Percentiles rank a stretch among this genome's conserved stretches.
Conservation (phyloP, 2,888 invertebrate genomes). For the Pandemis heparana region DNA sequence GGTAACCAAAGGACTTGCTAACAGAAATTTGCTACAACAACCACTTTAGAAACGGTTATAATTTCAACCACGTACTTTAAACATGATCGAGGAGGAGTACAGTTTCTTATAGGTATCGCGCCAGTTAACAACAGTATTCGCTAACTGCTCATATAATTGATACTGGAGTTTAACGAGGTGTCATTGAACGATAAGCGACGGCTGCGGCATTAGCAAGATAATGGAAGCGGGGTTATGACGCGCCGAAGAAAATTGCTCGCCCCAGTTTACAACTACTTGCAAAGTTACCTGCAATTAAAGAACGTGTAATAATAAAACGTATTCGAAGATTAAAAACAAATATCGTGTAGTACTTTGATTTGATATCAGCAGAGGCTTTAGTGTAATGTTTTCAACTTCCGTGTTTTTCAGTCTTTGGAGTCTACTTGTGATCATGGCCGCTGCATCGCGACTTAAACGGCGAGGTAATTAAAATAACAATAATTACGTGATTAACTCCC, state of each 20-base stretch:
- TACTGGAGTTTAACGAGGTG: conserved; percentile 39
- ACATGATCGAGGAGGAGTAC: neutral
- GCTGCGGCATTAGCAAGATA: conserved; percentile 66
- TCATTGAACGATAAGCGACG: conserved; percentile 46
- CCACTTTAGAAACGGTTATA: no score
- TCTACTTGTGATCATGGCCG: no score
- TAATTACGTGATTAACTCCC: no score
- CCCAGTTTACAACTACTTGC: conserved; percentile 24
- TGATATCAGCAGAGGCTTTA: no score
- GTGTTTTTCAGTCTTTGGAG: no score
- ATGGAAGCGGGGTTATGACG: conserved; percentile 8
- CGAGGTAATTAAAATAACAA: no score
- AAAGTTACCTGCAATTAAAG: conserved; percentile 26
- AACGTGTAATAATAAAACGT: no score
- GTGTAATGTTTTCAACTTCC: no score
- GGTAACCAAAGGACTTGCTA: no score
- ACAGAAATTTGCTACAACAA: no score
- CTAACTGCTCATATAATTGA: conserved; percentile 37
- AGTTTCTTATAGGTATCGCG: neutral
- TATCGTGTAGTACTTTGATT: no score
- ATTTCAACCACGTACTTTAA: neutral
- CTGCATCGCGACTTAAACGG: no score
- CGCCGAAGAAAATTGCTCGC: conserved; percentile 40
- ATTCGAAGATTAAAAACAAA: neutral
- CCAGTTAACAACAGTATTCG: conserved; percentile 9